Conservation (phyloP, 2,888 invertebrate species). For the Dynastes tityus region DNA sequence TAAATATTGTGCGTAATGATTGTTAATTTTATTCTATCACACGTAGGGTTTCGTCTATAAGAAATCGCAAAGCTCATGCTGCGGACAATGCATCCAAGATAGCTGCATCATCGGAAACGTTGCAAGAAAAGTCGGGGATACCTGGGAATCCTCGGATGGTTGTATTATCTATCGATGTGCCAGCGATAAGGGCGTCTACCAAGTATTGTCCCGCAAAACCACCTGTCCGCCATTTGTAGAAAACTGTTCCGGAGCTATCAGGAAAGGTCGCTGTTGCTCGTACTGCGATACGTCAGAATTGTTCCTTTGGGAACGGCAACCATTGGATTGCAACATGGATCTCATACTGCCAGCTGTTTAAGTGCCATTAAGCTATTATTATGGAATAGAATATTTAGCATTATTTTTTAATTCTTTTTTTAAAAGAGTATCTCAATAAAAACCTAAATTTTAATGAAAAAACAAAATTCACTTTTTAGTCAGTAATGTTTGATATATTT, state of each 20-base stretch:
- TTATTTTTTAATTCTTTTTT: neutral
- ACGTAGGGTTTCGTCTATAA: conserved; percentile 17
- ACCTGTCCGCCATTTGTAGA: neutral
- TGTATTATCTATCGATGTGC: conserved; percentile 2
- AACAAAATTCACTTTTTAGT: too few relatives aligned
- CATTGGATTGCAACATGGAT: neutral
- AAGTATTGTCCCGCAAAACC: neutral
- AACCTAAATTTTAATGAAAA: too few relatives aligned
- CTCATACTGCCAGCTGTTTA: neutral
- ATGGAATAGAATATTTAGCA: neutral
- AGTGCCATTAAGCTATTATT: neutral
- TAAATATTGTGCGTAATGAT: neutral
- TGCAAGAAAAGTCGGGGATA: neutral
- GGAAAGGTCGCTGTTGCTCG: conserved; percentile 5
- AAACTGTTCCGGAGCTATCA: neutral
- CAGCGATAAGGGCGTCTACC: neutral
- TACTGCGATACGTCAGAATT: conserved; percentile 15
- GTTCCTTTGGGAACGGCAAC: neutral
- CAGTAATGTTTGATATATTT: too few relatives aligned
- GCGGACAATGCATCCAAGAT: conserved; percentile 25
- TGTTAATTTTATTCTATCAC: neutral
- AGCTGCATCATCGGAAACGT: conserved; percentile 12
- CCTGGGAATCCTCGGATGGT: conserved; percentile 3
- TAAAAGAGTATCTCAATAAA: too few relatives aligned
- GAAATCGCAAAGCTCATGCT: neutral